These are phyloP conservation scores for Aix galericulata DNA, from an alignment of 2,113 vertebrate species.

Conservation along the genomic window DNA sequence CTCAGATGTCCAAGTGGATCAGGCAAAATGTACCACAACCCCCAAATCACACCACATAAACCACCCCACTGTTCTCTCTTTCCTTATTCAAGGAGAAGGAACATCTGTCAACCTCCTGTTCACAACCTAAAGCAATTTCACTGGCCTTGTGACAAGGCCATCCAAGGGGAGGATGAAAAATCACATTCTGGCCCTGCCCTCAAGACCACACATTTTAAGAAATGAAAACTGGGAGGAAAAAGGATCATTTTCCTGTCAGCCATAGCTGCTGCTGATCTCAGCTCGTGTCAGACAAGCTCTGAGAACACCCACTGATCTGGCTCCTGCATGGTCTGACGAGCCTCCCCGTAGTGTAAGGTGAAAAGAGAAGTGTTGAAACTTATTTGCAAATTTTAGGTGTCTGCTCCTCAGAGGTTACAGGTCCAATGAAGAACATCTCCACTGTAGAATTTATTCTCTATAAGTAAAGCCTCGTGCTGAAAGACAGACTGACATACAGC, in stretches of 20 bases:
- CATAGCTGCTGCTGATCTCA: not conserved
- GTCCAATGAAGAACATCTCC: not conserved
- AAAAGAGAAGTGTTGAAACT: not conserved
- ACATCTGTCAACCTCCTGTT: not conserved
- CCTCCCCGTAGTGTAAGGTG: not conserved
- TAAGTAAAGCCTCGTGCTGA: not conserved
- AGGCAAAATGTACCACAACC: not conserved
- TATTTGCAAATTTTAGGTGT: not conserved
- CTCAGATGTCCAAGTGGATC: not conserved
- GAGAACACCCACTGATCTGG: constrained; percentile 7
- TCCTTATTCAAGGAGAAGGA: not conserved
- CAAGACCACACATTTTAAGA: not conserved
- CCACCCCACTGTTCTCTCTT: not conserved
- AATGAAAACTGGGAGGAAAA: not conserved
- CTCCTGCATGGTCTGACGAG: not conserved
- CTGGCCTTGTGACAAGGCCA: not conserved
- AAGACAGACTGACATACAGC: not conserved
- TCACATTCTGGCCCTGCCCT: not conserved
- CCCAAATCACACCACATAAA: not conserved
- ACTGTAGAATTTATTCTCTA: not conserved
- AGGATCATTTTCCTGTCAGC: not conserved
- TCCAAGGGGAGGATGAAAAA: not conserved
- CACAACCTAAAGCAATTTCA: not conserved
- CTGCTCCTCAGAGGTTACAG: not conserved
- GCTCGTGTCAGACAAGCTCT: not conserved